These are phyloP conservation scores for Craniophora ligustri DNA, from an alignment of 2,888 invertebrate genomes.

Conservation along the genomic window DNA sequence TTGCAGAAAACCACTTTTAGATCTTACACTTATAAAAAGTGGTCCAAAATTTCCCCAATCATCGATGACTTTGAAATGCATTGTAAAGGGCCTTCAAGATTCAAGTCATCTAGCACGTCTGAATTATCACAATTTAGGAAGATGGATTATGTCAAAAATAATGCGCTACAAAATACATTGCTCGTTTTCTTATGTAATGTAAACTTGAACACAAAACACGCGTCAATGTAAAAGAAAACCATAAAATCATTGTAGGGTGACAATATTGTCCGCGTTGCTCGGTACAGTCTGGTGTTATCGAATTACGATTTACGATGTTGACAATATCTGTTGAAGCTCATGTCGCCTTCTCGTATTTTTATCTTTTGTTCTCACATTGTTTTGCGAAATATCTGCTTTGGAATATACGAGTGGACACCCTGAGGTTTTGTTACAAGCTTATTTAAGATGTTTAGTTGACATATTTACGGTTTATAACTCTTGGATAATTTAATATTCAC, in stretches of 20 bases:
- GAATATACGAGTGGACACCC: conserved; percentile 37
- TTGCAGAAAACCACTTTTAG: no score
- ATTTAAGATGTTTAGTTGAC: conserved; percentile 46
- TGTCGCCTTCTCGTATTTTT: conserved; percentile 73
- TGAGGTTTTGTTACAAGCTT: conserved; percentile 47
- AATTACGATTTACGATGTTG: conserved; percentile 83
- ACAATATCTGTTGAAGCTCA: conserved; percentile 77
- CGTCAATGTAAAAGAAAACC: conserved; percentile 20
- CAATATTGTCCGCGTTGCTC: conserved; percentile 58
- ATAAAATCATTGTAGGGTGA: conserved; percentile 60
- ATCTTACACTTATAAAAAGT: no score
- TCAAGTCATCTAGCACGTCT: no score
- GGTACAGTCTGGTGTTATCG: conserved; percentile 72
- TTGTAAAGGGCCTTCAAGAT: no score
- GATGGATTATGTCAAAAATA: no score
- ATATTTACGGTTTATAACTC: conserved; percentile 28
- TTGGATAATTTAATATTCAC: conserved; percentile 44
- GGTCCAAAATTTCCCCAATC: no score
- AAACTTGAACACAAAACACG: not conserved
- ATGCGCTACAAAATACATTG: no score
- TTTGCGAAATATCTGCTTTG: conserved; percentile 61
- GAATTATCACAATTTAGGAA: no score
- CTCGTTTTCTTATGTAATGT: not conserved
- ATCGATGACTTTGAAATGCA: no score
- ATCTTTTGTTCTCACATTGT: conserved; percentile 70